These are phyloP conservation scores for Sphaerodactylus townsendi DNA, from an alignment of 2,113 vertebrate genomes.

Conservation along the genomic window DNA sequence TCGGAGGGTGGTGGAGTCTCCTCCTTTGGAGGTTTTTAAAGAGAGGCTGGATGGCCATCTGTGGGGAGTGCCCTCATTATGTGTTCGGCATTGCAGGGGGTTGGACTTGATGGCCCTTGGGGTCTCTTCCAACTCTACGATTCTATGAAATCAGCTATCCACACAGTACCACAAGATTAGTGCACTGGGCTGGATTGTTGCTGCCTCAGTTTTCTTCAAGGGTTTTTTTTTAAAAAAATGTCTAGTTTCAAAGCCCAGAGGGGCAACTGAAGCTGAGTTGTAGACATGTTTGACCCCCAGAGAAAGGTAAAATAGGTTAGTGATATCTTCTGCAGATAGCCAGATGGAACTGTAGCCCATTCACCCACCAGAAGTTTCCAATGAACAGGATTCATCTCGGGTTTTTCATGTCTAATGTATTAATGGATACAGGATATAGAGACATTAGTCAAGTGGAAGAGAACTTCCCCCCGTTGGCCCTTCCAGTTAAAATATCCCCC, in stretches of 20 bases:
- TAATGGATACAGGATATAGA: conserved; percentile 1
- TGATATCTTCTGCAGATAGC: background rate
- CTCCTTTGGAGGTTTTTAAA: too few species aligned
- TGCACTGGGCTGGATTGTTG: background rate
- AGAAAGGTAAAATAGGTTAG: background rate
- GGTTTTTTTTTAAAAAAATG: background rate
- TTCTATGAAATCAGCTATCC: too few species aligned
- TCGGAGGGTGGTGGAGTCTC: too few species aligned
- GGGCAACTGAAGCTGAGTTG: background rate
- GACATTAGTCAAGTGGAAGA: background rate
- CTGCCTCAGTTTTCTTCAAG: background rate
- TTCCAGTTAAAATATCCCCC: background rate
- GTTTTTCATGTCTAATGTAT: background rate
- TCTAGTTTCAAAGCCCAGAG: background rate
- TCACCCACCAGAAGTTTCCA: background rate
- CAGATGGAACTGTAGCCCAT: background rate
- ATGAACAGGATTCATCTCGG: background rate
- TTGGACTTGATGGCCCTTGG: too few species aligned
- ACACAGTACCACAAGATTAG: background rate
- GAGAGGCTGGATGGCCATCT: too few species aligned
- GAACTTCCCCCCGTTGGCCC: background rate
- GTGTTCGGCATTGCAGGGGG: too few species aligned
- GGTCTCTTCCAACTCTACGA: too few species aligned
- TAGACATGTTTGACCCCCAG: background rate
- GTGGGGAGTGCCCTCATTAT: too few species aligned